Conservation (phyloP, 2,888 invertebrate genomes). For the Rotaria macrura region DNA sequence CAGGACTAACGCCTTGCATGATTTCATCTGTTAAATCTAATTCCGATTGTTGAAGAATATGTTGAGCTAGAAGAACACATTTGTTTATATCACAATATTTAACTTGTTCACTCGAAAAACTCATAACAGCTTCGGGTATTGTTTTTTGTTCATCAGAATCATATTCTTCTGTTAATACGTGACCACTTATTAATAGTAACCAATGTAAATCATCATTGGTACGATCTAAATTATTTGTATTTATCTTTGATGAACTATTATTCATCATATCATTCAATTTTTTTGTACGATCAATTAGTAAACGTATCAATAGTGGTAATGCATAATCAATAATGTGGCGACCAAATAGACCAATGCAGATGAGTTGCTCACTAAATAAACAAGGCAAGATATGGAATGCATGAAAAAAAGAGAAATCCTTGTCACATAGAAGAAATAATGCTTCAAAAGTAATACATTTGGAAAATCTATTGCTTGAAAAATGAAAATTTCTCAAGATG, state of each 20-base stretch:
- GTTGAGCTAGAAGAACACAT: background rate
- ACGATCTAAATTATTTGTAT: background rate
- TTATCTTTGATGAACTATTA: background rate
- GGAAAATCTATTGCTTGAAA: too few species aligned
- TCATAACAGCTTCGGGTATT: background rate
- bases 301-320: conserved; percentile 9
- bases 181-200: conserved; percentile 9
- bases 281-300: background rate
- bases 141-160: conserved; percentile 11
- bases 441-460: too few species aligned
- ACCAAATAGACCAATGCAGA: conserved; percentile 7
- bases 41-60: background rate
- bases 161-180: conserved; percentile 13
- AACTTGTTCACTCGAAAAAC: background rate
- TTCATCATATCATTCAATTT: background rate
- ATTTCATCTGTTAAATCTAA: background rate
- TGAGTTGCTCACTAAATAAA: background rate
- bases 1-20: background rate
- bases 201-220: conserved; percentile 17
- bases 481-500: too few species aligned
- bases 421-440: too few species aligned
- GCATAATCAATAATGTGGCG: conserved; percentile 12
- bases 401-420: too few species aligned
- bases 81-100: conserved; percentile 9
- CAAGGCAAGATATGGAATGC: background rate